Evolutionary conservation across 2,888 invertebrate species (phyloP), one percentile per base, ranked within the genome.

Genomic region (Proisotoma minuta): DNA sequence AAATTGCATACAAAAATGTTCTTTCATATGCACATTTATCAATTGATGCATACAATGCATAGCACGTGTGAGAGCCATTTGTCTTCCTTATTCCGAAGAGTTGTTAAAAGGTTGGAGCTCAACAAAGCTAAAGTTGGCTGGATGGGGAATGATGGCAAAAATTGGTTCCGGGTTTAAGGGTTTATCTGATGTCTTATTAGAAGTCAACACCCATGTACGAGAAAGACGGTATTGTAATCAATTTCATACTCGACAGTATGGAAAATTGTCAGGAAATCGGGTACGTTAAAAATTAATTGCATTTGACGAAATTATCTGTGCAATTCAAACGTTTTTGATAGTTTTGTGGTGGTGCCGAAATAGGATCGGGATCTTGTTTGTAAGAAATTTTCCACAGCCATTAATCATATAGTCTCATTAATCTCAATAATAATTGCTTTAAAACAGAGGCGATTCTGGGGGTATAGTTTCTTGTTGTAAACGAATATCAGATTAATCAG

Each of bases 71-170:
- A 28, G 68, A 8, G 67, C 70, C 20, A 57, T 70, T 5, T 70
- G 70, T 18, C 57, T 70, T 5, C 70, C 70, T 1, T 60, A 59
- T n/a, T 57, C 60, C 15, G 59, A 58, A 50, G 51, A 63, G 10
- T 23, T 70, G n/a, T 48, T 70, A 8, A 56, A 68, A 15, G 26
- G 28, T 18, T 71, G 69, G 69, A 27, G 10, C 1, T 50, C 60
- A 40, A 60, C 66, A 1, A 68, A 66, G 23, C 48, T 71, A 2
- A 61, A 60, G 8, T 60, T 65, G 1, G 56, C 60, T 12, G 71
- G 71, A 2, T 71, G 71, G 71, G 71, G 71, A 27, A 40, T 66
- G 23, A 64, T 62, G 49, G 63, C 63, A 29, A 66, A 62, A 43
- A 60, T 43, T 39, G 29, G 58, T 24, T 29, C 12, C 15, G 59